Evolutionary conservation across 2,797 vertebrate genomes (phyloP).

Genomic region (Spizella passerina): DNA sequence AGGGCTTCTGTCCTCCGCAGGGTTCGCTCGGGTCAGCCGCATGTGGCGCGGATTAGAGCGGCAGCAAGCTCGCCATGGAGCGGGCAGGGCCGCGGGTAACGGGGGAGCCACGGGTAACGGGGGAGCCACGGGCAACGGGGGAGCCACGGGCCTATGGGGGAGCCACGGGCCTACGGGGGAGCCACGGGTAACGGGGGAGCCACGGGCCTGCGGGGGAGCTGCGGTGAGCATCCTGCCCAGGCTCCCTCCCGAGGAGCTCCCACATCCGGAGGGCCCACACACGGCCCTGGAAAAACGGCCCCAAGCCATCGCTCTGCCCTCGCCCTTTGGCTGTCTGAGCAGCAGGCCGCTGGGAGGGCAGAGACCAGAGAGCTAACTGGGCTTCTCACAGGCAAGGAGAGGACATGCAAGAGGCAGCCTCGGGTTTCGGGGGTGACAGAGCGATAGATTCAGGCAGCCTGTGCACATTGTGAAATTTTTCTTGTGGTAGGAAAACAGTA

Average conservation of each 20-base stretch:
- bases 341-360: background rate
- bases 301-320: background rate
- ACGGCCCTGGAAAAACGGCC: background rate
- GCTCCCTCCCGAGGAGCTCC: rapidly evolving
- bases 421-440: rapidly evolving
- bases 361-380: background rate
- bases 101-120: no score
- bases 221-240: background rate
- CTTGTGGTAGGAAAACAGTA: background rate
- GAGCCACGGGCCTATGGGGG: no score
- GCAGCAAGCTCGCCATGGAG: no score
- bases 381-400: background rate
- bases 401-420: background rate
- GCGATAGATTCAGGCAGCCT: background rate
- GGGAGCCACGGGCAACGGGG: no score
- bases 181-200: no score
- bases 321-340: rapidly evolving
- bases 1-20: constrained; percentile 81
- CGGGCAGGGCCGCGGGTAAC: no score
- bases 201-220: no score
- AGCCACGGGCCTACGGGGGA: no score
- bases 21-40: constrained; percentile 73
- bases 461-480: background rate
- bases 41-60: constrained; percentile 80
- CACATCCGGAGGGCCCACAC: background rate